phyloP scores from a whole-genome alignment of 1,140 invertebrate species.

The Ditylenchus dipsaci region DNA sequence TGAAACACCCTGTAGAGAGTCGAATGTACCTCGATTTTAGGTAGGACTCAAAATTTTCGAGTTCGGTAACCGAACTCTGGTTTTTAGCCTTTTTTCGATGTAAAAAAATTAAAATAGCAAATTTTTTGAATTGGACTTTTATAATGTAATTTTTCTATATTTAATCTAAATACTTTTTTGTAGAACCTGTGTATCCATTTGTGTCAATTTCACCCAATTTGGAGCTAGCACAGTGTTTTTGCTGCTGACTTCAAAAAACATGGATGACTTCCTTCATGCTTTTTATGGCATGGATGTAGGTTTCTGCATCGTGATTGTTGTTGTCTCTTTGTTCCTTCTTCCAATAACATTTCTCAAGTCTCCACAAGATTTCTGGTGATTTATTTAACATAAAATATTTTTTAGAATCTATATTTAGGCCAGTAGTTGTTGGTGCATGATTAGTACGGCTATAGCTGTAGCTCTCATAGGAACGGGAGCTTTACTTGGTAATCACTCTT shows the following conservation, averaged over 20 bases:
- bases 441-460: conserved; percentile 25
- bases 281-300: conserved; percentile 64
- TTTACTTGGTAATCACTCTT: too few relatives aligned
- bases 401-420: conserved; percentile 42
- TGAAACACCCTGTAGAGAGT: too few relatives aligned
- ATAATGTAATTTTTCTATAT: too few relatives aligned
- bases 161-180: conserved; percentile 24
- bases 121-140: neutral
- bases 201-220: conserved; percentile 67
- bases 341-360: conserved; percentile 69
- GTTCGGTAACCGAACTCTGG: too few relatives aligned
- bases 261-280: conserved; percentile 63
- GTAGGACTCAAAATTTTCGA: too few relatives aligned
- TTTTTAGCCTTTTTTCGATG: too few relatives aligned
- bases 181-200: conserved; percentile 61
- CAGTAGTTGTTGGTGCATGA: conserved; percentile 48
- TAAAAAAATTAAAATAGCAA: too few relatives aligned
- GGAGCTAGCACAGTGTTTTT: conserved; percentile 70
- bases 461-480: conserved; percentile 41
- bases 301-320: conserved; percentile 67
- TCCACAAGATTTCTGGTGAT: conserved; percentile 69
- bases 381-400: neutral
- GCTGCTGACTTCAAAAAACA: conserved; percentile 66
- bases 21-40: too few relatives aligned
- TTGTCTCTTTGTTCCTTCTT: conserved; percentile 65